Base-by-base conservation (phyloP, 2,797 vertebrate species). In the Ctenopoma kingsleyae region DNA sequence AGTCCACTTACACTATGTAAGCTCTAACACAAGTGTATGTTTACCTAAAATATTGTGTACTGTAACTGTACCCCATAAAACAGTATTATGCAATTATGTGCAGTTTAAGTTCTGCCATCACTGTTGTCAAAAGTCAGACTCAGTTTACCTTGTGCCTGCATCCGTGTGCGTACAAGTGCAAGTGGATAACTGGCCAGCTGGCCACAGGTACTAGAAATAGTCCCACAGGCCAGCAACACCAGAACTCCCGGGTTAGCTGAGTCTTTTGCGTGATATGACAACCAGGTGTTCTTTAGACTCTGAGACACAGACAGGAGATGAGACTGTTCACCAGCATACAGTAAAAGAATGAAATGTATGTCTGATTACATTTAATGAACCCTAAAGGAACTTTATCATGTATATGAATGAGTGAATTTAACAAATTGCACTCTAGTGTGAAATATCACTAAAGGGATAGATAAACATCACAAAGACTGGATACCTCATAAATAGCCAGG, bases 161-260 rank as follows among this genome's bases (percentile, higher is more conserved):
- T 99, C 66, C 97, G 95, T n/a, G 98, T 99, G 77, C 98, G 95
- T 82, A 99, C 88, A 8, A 99, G 94, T 54, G 97, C 96, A 0
- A 99, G 93, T 7, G 98, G 98, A 79, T 99, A 99, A 83, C 98
- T 99, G 75, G 98, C 96, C 65, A 99, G 85, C 91, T 99, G 97
- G 22, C 98, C 98, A 30, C 98, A 99, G 0, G 98, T 98, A 73
- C 98, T 99, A 7, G 98, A 99, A 51, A 95, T 80, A n/a, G 98
- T 98, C n/a, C 98, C 98, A 19, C 98, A 99, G 13, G 94, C 95
- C 84, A 99, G 64, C 87, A 99, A 63, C 5, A 99, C 97, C 69
- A 97, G 53, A 27, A 99, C 84, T 0, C 98, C 98, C 0, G 98
- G 98, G 87, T 99, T 98, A 8, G 96, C 95, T 0, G 97, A 94